Conservation (phyloP, 2,797 vertebrate species). For the Microchirus variegatus region DNA sequence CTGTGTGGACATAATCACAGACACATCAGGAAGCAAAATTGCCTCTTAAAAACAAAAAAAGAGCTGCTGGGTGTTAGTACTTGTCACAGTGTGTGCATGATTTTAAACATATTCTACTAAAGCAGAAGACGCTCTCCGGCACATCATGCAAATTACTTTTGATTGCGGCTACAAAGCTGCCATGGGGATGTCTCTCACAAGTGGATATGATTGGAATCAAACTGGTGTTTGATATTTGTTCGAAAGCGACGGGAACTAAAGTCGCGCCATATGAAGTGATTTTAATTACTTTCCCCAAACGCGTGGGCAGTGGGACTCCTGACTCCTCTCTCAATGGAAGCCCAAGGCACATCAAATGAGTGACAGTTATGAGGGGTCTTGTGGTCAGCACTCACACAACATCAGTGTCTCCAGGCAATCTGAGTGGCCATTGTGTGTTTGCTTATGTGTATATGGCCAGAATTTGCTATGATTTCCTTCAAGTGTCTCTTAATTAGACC, state of each 20-base stretch:
- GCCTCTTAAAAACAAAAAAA: slow-evolving; percentile 17
- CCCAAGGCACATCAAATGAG: slow-evolving; percentile 68
- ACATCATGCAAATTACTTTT: slow-evolving; percentile 61
- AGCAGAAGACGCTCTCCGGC: slow-evolving; percentile 36
- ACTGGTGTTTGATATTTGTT: slow-evolving; percentile 66
- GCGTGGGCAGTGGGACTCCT: slow-evolving; percentile 44
- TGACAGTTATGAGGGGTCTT: slow-evolving; percentile 70
- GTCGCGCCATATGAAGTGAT: slow-evolving; percentile 68
- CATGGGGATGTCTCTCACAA: slow-evolving; percentile 36
- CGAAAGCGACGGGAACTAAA: slow-evolving; percentile 68
- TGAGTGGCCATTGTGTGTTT: slow-evolving; percentile 25
- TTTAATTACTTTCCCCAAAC: slow-evolving; percentile 76
- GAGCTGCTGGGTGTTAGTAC: slow-evolving; percentile 1
- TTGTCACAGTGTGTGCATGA: slow-evolving; percentile 6
- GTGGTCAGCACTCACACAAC: slow-evolving; percentile 48
- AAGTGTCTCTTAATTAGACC: slow-evolving; percentile 88
- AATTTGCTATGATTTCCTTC: slow-evolving; percentile 81
- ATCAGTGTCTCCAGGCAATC: slow-evolving; percentile 35
- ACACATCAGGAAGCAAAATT: slow-evolving; percentile 12
- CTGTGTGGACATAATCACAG: background rate
- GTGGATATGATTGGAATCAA: slow-evolving; percentile 66
- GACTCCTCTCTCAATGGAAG: slow-evolving; percentile 50
- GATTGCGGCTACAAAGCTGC: slow-evolving; percentile 50
- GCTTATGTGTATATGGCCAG: slow-evolving; percentile 60
- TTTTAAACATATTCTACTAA: slow-evolving; percentile 47